phyloP scores from a whole-genome alignment of 1,140 invertebrate genomes.

The Hyles euphorbiae region DNA sequence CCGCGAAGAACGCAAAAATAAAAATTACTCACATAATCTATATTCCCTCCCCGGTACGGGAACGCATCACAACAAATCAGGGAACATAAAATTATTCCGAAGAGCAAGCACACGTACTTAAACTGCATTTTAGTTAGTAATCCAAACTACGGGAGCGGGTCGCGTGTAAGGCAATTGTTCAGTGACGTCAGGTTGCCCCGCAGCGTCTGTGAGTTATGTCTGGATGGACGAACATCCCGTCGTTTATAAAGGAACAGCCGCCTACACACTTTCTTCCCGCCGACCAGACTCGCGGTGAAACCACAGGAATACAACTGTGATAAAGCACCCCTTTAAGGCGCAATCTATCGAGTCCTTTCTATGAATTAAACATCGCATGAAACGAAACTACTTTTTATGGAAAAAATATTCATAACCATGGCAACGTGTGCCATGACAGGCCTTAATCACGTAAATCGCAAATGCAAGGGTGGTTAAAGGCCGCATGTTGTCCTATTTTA shows the following conservation, averaged over 20 bases:
- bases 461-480: no score
- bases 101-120: slow-evolving; percentile 25
- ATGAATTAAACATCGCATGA: no score
- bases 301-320: not conserved
- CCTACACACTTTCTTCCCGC: slow-evolving; percentile 41
- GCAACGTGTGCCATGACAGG: no score
- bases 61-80: slow-evolving; percentile 27
- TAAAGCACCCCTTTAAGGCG: no score
- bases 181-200: slow-evolving; percentile 10
- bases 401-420: no score
- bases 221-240: slow-evolving; percentile 29
- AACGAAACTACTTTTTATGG: no score
- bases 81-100: slow-evolving; percentile 36
- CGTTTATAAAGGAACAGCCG: slow-evolving; percentile 44
- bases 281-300: slow-evolving; percentile 1
- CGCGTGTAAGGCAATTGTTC: not conserved
- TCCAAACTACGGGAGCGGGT: not conserved
- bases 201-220: slow-evolving; percentile 28
- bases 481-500: no score
- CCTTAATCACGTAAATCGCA: no score
- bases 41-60: slow-evolving; percentile 37
- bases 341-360: no score
- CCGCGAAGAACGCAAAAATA: no score
- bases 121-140: slow-evolving; percentile 30
- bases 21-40: slow-evolving; percentile 55